A percentile compares a stretch with the other conserved stretches of the same genome.
phyloP scores from a whole-genome alignment of 1,140 invertebrate genomes.

The Dolichoris vasculosae region DNA sequence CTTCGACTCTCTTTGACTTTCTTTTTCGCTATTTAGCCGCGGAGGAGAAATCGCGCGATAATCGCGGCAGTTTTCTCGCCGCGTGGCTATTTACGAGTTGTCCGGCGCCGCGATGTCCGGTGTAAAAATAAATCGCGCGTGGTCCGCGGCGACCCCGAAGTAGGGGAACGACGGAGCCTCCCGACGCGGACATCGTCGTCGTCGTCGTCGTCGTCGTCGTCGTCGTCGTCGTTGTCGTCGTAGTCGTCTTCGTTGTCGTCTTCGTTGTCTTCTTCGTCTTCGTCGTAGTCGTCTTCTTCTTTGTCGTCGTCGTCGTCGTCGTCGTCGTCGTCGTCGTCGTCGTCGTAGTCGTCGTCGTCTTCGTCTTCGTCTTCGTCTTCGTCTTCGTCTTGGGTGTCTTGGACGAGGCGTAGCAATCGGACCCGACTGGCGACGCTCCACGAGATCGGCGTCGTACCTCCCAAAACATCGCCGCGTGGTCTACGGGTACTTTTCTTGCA shows the following conservation, averaged over 20 bases:
- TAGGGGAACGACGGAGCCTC: not conserved
- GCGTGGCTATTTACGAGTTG: slow-evolving; percentile 73
- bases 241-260: slow-evolving; percentile 18
- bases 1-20: no score
- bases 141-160: slow-evolving; percentile 52
- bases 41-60: slow-evolving; percentile 1
- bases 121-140: slow-evolving; percentile 73
- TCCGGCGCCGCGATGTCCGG: slow-evolving; percentile 75
- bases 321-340: slow-evolving; percentile 33
- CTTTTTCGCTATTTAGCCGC: not conserved
- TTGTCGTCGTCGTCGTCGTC: slow-evolving; percentile 31
- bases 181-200: slow-evolving; percentile 41
- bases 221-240: slow-evolving; percentile 39
- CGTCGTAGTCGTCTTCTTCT: slow-evolving; percentile 37
- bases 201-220: slow-evolving; percentile 17
- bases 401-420: no score
- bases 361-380: slow-evolving; percentile 27
- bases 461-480: not conserved
- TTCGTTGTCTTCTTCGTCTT: no score
- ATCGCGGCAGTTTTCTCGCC: not conserved
- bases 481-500: not conserved
- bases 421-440: slow-evolving; percentile 1
- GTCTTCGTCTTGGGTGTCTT: no score
- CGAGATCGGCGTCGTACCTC: no score
- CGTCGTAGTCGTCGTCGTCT: no score